These are phyloP conservation scores for Colletes gigas DNA, from an alignment of 1,140 invertebrate genomes.

Conservation along the genomic window DNA sequence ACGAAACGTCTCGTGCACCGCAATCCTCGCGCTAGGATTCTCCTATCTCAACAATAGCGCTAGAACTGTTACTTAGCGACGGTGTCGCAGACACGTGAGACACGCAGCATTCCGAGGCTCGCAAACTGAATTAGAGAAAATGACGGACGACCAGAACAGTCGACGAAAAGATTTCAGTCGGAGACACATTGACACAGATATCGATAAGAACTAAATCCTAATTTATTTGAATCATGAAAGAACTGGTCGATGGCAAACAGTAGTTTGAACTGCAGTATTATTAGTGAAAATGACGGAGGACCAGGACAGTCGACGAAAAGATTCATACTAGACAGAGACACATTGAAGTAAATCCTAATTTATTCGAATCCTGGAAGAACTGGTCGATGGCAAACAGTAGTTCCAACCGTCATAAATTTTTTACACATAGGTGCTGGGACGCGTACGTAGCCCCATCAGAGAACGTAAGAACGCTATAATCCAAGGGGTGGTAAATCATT, in stretches of 20 bases:
- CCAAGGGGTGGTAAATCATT: constrained; percentile 34
- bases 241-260: constrained; percentile 8
- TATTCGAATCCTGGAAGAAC: constrained; percentile 8
- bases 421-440: neutral
- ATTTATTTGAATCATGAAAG: constrained; percentile 7
- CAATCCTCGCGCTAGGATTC: constrained; percentile 45
- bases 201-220: neutral
- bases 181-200: too few species aligned
- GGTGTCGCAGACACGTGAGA: constrained; percentile 16
- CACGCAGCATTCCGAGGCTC: constrained; percentile 29
- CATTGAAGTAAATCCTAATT: neutral
- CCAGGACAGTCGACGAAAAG: too few species aligned
- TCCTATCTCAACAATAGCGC: constrained; percentile 50
- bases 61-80: constrained; percentile 51
- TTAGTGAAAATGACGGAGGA: constrained; percentile 15
- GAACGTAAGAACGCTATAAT: constrained; percentile 19
- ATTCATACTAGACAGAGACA: too few species aligned
- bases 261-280: constrained; percentile 18
- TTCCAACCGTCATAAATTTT: constrained; percentile 32
- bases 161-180: too few species aligned
- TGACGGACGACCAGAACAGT: too few species aligned
- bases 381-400: constrained; percentile 1
- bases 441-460: neutral
- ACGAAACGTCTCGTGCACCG: constrained; percentile 54
- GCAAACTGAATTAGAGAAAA: constrained; percentile 46